Evolutionary conservation across 2,888 invertebrate genomes (phyloP).

Genomic region (Cyclophora albipunctata): DNA sequence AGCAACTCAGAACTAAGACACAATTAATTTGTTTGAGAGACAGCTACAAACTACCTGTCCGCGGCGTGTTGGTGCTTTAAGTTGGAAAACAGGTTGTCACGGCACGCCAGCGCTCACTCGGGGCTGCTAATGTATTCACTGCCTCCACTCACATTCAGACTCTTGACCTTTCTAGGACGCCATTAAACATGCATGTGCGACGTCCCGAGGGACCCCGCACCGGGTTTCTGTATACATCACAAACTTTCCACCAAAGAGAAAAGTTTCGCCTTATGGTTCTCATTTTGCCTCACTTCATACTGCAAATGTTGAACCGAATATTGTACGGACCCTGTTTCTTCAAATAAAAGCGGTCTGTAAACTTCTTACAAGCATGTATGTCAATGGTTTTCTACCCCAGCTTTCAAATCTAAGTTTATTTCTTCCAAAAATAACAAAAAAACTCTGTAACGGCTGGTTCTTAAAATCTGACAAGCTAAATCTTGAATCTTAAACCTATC

Average conservation of each 20-base stretch:
- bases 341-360: background rate
- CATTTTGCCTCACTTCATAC: constrained; percentile 53
- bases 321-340: constrained; percentile 31
- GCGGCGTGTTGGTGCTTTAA: constrained; percentile 48
- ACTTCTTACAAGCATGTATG: too few species aligned
- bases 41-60: constrained; percentile 70
- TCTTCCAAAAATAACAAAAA: too few species aligned
- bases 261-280: constrained; percentile 56
- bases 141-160: constrained; percentile 53
- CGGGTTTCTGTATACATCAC: constrained; percentile 58
- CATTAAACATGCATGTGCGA: constrained; percentile 69
- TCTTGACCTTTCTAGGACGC: constrained; percentile 70
- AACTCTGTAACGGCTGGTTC: too few species aligned
- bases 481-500: too few species aligned
- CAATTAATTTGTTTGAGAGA: constrained; percentile 72
- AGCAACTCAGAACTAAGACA: constrained; percentile 63
- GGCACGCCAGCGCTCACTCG: constrained; percentile 40
- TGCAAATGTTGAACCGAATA: constrained; percentile 36
- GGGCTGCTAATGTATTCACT: constrained; percentile 67
- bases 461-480: too few species aligned
- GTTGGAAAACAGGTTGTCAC: constrained; percentile 60
- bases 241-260: constrained; percentile 65
- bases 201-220: constrained; percentile 52
- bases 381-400: too few species aligned
- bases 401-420: too few species aligned